Conservation (phyloP, 2,113 vertebrate genomes). For the Miniopterus natalensis region DNA sequence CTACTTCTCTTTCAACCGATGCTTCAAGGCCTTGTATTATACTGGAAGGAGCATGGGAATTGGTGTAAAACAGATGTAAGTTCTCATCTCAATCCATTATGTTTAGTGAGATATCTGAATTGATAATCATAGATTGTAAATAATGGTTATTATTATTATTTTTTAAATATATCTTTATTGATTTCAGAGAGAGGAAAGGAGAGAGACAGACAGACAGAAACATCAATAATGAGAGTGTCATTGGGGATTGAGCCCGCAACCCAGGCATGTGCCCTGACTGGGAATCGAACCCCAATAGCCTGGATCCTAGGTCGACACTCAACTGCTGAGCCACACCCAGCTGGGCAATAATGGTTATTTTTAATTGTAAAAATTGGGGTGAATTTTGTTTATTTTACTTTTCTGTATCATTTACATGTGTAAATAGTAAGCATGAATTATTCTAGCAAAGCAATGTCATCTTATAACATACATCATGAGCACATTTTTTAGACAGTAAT, state of each 20-base stretch:
- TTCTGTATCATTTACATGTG: not conserved
- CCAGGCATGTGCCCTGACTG: no score
- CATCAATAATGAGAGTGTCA: no score
- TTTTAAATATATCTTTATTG: no score
- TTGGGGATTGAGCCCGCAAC: no score
- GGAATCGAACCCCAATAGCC: no score
- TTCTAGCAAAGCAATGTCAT: not conserved
- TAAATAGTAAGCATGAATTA: not conserved
- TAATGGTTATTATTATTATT: not conserved
- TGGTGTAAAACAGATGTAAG: not conserved
- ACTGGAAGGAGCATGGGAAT: not conserved
- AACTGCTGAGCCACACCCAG: no score
- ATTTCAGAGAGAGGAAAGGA: no score
- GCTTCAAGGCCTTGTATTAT: not conserved
- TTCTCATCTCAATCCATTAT: not conserved
- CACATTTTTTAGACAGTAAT: not conserved
- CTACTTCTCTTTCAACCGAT: not conserved
- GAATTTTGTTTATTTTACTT: not conserved
- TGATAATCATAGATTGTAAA: not conserved
- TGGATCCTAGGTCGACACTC: no score
- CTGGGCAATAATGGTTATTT: not conserved
- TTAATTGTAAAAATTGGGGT: not conserved
- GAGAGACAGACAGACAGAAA: no score
- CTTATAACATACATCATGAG: not conserved
- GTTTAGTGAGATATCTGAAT: not conserved